Evolutionary conservation across 2,113 vertebrate species (phyloP), one percentile per base, ranked within the genome.

Genomic region (Poicephalus meyeri): DNA sequence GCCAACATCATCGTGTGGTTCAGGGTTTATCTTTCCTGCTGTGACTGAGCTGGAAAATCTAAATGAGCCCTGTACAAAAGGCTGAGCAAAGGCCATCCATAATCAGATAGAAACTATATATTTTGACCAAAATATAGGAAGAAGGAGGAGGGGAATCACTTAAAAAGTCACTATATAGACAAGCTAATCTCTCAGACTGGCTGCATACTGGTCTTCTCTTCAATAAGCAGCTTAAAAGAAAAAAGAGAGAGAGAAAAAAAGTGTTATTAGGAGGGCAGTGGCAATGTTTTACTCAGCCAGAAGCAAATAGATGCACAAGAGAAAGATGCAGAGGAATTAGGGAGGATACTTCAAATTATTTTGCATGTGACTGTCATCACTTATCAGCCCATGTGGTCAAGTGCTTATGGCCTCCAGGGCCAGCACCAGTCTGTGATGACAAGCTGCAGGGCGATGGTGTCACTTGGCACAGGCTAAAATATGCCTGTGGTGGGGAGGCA

Each of bases 11-110:
- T 81, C 71, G 85, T 85, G 74, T 70, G 52, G 77, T 95, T 95
- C 92, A 79, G 89, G 90, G 91, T 95, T 96, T 95, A 95, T 83
- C 87, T 91, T 86, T 85, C 89, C 70, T 69, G 53, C 46, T 89
- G 93, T 56, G 82, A 72, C 93, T 80, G 89, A 93, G 79, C 64
- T 74, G 88, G 71, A 91, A 95, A 95, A 93, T 87, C 69, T 89
- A 94, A 96, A 95, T 91, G 88, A 91, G 58, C 87, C 76, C 77
- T 49, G 64, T 76, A 77, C 39, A 90, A 72, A 83, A 52, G 73
- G 85, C 85, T 83, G 89, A 93, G 47, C 64, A 76, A 11, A 96
- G 94, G 84, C 86, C 95, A 88, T 64, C 23, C 28, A 33, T 64
- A 95, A 90, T 96, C 80, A 93, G 72, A 87, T 37, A 78, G 85